Evolutionary conservation across 2,797 vertebrate genomes (phyloP).

Genomic region (Helicolenus hilgendorfi): DNA sequence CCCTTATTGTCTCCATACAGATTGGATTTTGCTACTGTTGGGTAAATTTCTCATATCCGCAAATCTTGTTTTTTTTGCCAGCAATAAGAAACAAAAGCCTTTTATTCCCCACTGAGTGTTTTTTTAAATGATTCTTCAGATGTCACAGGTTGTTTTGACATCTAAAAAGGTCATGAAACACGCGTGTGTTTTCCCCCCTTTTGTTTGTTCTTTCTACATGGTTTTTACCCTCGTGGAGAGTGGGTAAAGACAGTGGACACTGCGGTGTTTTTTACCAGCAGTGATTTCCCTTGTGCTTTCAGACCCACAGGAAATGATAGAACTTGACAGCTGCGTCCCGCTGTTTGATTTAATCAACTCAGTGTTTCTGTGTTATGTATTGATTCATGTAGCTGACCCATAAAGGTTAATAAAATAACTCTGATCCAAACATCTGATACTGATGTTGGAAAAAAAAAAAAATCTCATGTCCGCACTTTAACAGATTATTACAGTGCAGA

Average conservation of each 20-base stretch:
- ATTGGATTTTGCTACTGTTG: not conserved
- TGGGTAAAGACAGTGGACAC: constrained; percentile 6
- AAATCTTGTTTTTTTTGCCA: not conserved
- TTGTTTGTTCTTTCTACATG: constrained; percentile 13
- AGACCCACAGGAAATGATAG: constrained; percentile 68
- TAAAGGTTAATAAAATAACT: constrained; percentile 66
- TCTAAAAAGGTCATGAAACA: constrained; percentile 38
- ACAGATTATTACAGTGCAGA: not conserved
- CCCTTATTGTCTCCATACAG: not conserved
- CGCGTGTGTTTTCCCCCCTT: not conserved
- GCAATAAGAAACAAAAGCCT: not conserved
- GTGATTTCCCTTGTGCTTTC: constrained; percentile 72
- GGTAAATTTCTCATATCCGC: constrained; percentile 1
- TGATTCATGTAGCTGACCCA: constrained; percentile 63
- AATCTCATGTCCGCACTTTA: not conserved
- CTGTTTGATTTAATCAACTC: constrained; percentile 72
- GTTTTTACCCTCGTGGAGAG: constrained; percentile 29
- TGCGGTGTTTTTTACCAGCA: constrained; percentile 4
- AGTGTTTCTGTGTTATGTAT: constrained; percentile 61
- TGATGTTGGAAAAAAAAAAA: not conserved
- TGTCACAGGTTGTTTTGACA: constrained; percentile 48
- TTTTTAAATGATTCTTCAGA: constrained; percentile 16
- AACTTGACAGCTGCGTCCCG: constrained; percentile 67
- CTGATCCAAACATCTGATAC: constrained; percentile 37
- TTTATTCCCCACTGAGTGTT: not conserved